Conservation (phyloP, 2,888 invertebrate genomes). For the Carcina quercana region DNA sequence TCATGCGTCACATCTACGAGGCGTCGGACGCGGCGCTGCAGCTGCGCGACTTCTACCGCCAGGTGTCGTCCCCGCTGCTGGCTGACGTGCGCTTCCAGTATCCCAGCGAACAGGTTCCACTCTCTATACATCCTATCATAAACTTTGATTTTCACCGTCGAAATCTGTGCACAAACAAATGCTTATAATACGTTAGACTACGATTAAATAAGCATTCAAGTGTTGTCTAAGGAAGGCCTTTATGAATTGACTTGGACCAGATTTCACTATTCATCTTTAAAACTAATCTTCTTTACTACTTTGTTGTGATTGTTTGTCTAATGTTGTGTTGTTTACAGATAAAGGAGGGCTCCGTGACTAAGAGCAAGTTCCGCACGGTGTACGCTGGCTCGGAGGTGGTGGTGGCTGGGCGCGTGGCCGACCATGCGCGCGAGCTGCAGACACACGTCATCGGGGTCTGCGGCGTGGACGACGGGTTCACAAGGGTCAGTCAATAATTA, state of each 20-base stretch:
- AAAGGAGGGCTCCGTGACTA: conserved; percentile 63
- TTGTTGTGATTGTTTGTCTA: not conserved
- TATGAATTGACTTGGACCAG: too few relatives aligned
- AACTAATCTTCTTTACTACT: too few relatives aligned
- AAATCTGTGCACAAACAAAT: too few relatives aligned
- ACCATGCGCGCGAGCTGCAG: conserved; percentile 28
- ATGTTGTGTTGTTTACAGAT: conserved; percentile 31
- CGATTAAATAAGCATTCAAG: too few relatives aligned
- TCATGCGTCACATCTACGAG: conserved; percentile 82
- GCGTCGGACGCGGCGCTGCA: conserved; percentile 80
- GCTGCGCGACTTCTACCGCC: conserved; percentile 78
- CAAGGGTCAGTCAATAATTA: conserved; percentile 16
- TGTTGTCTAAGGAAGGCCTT: too few relatives aligned
- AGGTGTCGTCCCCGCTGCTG: conserved; percentile 80
- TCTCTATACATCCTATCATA: too few relatives aligned
- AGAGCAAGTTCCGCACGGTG: conserved; percentile 70
- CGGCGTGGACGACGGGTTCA: conserved; percentile 33
- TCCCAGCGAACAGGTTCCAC: conserved; percentile 71
- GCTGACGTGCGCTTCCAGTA: conserved; percentile 79
- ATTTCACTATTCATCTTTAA: too few relatives aligned
- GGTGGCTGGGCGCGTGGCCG: conserved; percentile 68
- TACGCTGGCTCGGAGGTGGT: conserved; percentile 79
- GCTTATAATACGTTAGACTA: too few relatives aligned
- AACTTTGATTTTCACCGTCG: too few relatives aligned
- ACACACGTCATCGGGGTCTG: conserved; percentile 43